phyloP scores from a whole-genome alignment of 2,888 invertebrate species.

The Panorpa germanica region DNA sequence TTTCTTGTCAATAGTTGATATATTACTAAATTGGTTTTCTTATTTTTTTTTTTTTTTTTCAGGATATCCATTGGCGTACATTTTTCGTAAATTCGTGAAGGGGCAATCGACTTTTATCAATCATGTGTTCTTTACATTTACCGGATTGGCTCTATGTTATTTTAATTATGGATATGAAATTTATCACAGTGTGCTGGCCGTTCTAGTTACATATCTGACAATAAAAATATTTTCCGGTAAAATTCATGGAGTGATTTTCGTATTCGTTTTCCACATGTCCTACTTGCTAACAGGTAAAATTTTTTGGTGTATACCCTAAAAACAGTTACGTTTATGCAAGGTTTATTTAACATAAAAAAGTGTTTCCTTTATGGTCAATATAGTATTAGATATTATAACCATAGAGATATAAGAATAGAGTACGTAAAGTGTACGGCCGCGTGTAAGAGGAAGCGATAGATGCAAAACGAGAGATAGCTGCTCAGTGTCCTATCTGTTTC shows the following conservation, averaged over 20 bases:
- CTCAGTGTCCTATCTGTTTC: no score
- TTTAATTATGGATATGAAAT: conserved; percentile 71
- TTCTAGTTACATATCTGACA: conserved; percentile 49
- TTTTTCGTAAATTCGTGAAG: conserved; percentile 39
- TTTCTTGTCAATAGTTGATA: not conserved
- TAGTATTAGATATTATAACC: not conserved
- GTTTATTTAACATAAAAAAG: conserved; percentile 3
- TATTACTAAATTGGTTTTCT: not conserved
- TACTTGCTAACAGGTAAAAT: conserved; percentile 44
- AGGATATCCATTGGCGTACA: conserved; percentile 55
- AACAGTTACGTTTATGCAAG: not conserved
- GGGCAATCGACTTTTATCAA: conserved; percentile 34
- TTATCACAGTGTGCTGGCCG: conserved; percentile 56
- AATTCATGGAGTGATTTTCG: conserved; percentile 39
- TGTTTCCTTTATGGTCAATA: conserved; percentile 2
- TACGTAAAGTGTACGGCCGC: no score
- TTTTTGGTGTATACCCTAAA: not conserved
- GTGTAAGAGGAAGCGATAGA: no score
- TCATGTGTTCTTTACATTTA: conserved; percentile 52
- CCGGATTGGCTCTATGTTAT: conserved; percentile 55
- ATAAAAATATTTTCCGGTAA: conserved; percentile 45
- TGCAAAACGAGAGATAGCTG: no score
- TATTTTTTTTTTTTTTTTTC: conserved; percentile 18
- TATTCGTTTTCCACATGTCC: conserved; percentile 65
- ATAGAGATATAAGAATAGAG: conserved; percentile 1